phyloP scores from a whole-genome alignment of 1,140 invertebrate genomes.

The Olivierus martensii region DNA sequence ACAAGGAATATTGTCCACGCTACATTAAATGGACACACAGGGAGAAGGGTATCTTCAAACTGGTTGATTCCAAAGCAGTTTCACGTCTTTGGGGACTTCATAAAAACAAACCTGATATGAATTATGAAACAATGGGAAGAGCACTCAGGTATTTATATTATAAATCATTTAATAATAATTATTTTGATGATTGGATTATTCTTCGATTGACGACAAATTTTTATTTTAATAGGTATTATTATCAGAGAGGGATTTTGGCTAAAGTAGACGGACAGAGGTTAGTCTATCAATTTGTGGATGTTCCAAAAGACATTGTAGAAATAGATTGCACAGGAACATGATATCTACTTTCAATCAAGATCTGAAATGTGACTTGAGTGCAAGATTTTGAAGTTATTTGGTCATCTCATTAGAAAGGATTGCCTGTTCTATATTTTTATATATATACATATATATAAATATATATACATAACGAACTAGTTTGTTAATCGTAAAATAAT shows the following conservation, averaged over 20 bases:
- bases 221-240: slow-evolving; percentile 95
- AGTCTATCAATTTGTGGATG: slow-evolving; percentile 98
- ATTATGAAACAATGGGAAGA: slow-evolving; percentile 98
- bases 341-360: too few relatives aligned
- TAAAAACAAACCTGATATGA: slow-evolving; percentile 99
- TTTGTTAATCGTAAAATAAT: too few relatives aligned
- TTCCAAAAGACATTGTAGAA: slow-evolving; percentile 41
- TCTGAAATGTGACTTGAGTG: too few relatives aligned
- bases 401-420: too few relatives aligned
- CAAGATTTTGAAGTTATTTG: too few relatives aligned
- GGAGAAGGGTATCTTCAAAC: slow-evolving; percentile 94
- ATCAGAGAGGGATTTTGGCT: slow-evolving; percentile 94
- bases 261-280: slow-evolving; percentile 97
- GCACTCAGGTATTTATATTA: slow-evolving; percentile 55
- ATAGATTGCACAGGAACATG: slow-evolving; percentile 6
- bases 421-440: too few relatives aligned
- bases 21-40: slow-evolving; percentile 99
- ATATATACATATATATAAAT: too few relatives aligned
- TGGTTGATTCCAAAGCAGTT: slow-evolving; percentile 97
- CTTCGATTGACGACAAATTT: neutral
- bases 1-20: slow-evolving; percentile 91
- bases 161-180: neutral
- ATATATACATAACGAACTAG: too few relatives aligned
- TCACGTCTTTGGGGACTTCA: slow-evolving; percentile 94
- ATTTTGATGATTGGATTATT: neutral